Evolutionary conservation across 1,140 invertebrate species (phyloP), one percentile per base, ranked within the genome.

Genomic region (Capitella teleta): DNA sequence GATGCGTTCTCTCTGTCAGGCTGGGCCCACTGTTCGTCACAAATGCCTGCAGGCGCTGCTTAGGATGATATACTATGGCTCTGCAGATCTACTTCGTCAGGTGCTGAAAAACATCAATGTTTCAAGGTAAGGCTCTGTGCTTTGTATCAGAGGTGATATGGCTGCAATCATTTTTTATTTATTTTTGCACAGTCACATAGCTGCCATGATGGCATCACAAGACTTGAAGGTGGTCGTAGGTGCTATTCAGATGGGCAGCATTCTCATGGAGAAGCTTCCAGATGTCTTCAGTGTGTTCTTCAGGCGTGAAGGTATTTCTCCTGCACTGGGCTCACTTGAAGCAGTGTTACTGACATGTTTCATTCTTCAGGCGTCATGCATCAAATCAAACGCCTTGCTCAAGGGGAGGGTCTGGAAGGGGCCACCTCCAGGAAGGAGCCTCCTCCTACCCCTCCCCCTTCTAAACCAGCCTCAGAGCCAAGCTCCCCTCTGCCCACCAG

Each of bases 141-240:
- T n/a, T n/a, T n/a, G n/a, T 34, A 34, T 34, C 16, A 16, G 32
- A 12, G 10, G 36, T 56, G 24, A 40, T 12, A 5, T 48, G 41
- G 44, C 47, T 6, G 19, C 16, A 30, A 47, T 28, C 21, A 42
- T 38, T 23, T 25, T 57, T 40, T 41, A 47, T 42, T 43, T 40
- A n/a, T n/a, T n/a, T 49, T 48, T 41, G 56, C 66, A 3, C 51
- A 95, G 90, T 58, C 91, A 97, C 67, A 90, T 97, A 61, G 92
- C 93, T 28, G 89, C 90, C 34, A 97, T 97, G 93, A 80, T 98
- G 78, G 91, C 91, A 0, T 95, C 92, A 0, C 85, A 84, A 61
- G 92, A 97, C 76, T 76, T 95, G 38, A 82, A 90, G 61, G 95
- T 97, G 60, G 90, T 96, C 21, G 92, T 97, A 41, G 89, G 89